Evolutionary conservation across 2,113 vertebrate genomes (phyloP).

Genomic region (Telmatochromis brichardi): DNA sequence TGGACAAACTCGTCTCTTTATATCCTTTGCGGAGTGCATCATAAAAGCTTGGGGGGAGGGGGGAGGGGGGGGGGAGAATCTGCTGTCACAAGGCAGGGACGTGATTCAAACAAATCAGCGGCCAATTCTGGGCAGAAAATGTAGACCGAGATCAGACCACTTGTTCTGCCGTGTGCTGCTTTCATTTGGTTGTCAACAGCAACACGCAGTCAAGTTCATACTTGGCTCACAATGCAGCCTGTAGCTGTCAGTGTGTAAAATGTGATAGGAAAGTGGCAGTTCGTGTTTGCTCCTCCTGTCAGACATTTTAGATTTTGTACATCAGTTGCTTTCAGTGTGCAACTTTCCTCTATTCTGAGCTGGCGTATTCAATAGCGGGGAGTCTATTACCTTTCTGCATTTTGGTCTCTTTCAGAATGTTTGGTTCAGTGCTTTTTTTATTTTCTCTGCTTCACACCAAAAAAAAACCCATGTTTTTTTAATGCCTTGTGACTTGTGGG

Average conservation of each 20-base stretch:
- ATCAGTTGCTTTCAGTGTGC: neutral
- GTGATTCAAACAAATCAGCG: neutral
- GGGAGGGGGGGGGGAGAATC: fast-evolving
- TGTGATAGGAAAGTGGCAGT: slow-evolving; percentile 26
- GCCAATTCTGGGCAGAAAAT: neutral
- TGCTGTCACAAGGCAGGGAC: neutral
- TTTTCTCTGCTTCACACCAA: neutral
- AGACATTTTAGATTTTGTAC: neutral
- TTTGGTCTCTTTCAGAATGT: neutral
- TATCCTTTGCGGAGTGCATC: neutral
- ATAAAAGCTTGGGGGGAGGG: neutral
- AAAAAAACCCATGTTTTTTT: neutral
- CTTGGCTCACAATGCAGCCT: slow-evolving; percentile 34
- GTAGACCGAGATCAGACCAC: slow-evolving; percentile 8
- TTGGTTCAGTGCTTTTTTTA: neutral
- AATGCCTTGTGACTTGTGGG: neutral
- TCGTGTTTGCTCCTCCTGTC: slow-evolving; percentile 19
- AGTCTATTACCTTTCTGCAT: neutral
- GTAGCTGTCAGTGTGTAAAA: slow-evolving; percentile 32
- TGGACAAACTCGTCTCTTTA: too few relatives aligned
- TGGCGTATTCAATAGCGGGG: neutral
- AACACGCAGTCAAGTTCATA: slow-evolving; percentile 41
- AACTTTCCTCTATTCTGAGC: neutral
- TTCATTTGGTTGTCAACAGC: slow-evolving; percentile 57
- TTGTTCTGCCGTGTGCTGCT: slow-evolving; percentile 10